Base-by-base conservation (phyloP, 2,888 invertebrate species). In the Synergus itoensis region DNA sequence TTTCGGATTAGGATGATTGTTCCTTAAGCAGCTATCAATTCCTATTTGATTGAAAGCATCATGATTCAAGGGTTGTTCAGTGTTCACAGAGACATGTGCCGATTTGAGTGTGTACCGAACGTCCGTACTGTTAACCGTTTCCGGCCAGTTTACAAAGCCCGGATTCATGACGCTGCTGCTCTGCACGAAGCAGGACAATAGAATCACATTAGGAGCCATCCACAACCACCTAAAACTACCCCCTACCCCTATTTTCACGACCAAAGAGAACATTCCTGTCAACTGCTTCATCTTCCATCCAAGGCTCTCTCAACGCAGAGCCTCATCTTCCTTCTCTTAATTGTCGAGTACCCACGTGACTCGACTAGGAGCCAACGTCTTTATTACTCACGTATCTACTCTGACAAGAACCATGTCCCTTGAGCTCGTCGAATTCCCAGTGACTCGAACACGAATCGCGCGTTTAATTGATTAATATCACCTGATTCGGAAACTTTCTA, bases 81-180 rank as follows among this genome's bases (percentile, higher is more conserved):
- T 28, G 28, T 28, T 28, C 28, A 28, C 3, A 28, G 28, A 62
- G 75, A 77, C 65, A 43, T 76, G 76, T 69, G 80, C 80, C 67
- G 79, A 80, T 57, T 80, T 64, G 76, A 28, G 57, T 69, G 67
- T 80, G n/a, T 84, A 86, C 87, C 86, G 87, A 87, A 87, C 89
- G 88, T 86, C 87, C 87, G 86, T 87, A 86, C 90, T 87, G 88
- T 90, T 90, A 91, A 91, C 90, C 88, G 90, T 91, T 91, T 91
- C 90, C 90, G 89, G 88, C 83, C 88, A 88, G 90, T 90, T 91
- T 90, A 91, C 91, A 88, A 90, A 90, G 89, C 90, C 90, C 85
- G 86, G 84, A 88, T 87, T 85, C 86, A 86, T 83, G 84, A 87
- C 83, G 85, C 83, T 85, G 82, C 82, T 79, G 82, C 82, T 79